A percentile compares a stretch with the other conserved stretches of the same genome.
phyloP scores from a whole-genome alignment of 2,888 invertebrate species.

The Nephrotoma flavescens region DNA sequence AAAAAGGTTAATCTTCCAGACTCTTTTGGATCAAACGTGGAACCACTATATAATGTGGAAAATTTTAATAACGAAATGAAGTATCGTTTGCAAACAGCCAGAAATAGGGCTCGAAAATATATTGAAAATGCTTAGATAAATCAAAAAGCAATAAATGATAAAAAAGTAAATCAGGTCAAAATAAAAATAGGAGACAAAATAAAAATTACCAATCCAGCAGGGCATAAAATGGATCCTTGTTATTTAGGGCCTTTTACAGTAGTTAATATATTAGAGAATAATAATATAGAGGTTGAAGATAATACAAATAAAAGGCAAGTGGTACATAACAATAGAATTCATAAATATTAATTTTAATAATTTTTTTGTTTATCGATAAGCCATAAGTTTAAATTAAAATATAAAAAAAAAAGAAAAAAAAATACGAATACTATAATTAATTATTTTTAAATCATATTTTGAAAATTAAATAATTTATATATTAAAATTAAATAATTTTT shows the following conservation, averaged over 20 bases:
- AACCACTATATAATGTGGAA: no score
- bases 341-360: background rate
- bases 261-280: background rate
- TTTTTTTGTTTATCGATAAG: no score
- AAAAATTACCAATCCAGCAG: background rate
- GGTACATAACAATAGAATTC: background rate
- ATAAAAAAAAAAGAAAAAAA: no score
- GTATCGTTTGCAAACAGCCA: background rate
- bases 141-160: background rate
- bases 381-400: no score
- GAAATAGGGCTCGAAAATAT: background rate
- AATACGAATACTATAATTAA: no score
- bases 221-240: background rate
- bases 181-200: background rate
- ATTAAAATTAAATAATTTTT: no score
- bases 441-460: no score
- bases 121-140: background rate
- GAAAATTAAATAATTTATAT: no score
- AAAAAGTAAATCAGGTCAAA: background rate
- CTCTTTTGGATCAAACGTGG: background rate
- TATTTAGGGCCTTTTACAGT: background rate
- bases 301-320: background rate
- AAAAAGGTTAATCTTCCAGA: background rate
- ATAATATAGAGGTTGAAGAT: background rate
- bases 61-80: background rate